Base-by-base conservation (phyloP, 2,888 invertebrate genomes). In the Nomada fabriciana region DNA sequence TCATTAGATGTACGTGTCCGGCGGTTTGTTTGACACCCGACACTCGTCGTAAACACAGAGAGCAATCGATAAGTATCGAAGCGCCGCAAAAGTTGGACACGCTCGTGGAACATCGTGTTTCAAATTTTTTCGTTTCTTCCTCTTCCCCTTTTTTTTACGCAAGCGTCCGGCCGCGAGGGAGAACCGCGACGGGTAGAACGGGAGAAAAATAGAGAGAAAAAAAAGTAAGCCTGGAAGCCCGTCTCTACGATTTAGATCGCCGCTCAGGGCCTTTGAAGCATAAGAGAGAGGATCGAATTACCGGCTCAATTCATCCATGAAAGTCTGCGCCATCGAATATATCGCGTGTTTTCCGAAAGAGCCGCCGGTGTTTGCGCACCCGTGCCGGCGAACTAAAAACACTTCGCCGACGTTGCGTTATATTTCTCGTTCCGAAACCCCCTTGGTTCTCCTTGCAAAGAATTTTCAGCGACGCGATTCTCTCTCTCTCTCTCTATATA, bases 241-340 rank as follows among this genome's bases (percentile, higher is more conserved):
- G 72, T 73, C 79, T 76, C 83, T 69, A 47, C 73, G 50, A 79
- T 57, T 72, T 73, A 69, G 80, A 84, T 83, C 84, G 43, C 42
- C 59, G 53, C 36, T n/a, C 65, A 57, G 53, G 53, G 57, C 25
- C 64, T 74, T 82, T 72, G 29, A 71, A 68, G 50, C 71, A 72
- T n/a, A 63, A 43, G 65, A 71, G 36, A 52, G 61, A 25, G 42
- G 65, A 68, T 83, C 80, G 74, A 72, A 76, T 84, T 84, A 83
- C 84, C 25, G 29, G 65, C 63, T 55, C 64, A 79, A 83, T 77
- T 77, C 76, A 65, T 71, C 68, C 59, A 76, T 74, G 69, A 83
- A 83, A 63, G 73, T 83, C 73, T 60, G 55, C 73, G 65, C 25
- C 52, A 52, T 9, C 36, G 75, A 64, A 47, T 64, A 42, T 73